Evolutionary conservation across 2,888 invertebrate species (phyloP).

Genomic region (Nemoura dubitans): DNA sequence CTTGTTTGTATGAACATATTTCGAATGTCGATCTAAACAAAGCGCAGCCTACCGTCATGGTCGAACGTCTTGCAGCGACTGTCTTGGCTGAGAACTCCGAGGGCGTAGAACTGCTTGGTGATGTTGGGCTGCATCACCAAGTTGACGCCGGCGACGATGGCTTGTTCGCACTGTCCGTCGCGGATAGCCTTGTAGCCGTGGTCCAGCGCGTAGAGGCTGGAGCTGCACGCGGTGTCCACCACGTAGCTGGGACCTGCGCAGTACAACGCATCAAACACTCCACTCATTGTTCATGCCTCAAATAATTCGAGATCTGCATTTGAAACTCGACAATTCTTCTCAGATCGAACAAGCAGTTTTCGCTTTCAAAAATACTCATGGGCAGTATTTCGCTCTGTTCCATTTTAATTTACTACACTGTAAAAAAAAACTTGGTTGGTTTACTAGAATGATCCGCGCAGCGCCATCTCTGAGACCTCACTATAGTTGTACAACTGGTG

Average conservation of each 20-base stretch:
- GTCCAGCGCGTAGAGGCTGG: conserved; percentile 87
- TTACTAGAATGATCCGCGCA: too few species aligned
- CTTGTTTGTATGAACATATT: too few species aligned
- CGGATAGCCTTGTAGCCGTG: conserved; percentile 80
- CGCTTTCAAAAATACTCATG: too few species aligned
- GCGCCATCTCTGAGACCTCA: too few species aligned
- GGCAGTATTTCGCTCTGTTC: too few species aligned
- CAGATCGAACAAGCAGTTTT: neutral
- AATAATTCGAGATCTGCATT: conserved; percentile 54
- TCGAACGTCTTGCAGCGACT: conserved; percentile 94
- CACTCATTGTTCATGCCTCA: too few species aligned
- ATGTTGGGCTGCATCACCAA: conserved; percentile 88
- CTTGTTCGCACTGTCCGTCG: conserved; percentile 85
- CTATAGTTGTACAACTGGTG: too few species aligned
- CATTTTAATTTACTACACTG: too few species aligned
- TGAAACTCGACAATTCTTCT: conserved; percentile 51
- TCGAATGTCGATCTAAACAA: too few species aligned
- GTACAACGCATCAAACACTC: too few species aligned
- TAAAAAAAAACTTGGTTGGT: too few species aligned
- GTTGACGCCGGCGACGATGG: conserved; percentile 87
- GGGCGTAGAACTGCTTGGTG: conserved; percentile 81
- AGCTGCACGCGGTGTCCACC: conserved; percentile 95
- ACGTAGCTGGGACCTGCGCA: conserved; percentile 82
- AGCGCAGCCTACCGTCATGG: conserved; percentile 62
- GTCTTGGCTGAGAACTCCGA: conserved; percentile 80